These are phyloP conservation scores for Porites rus DNA, from an alignment of 92 coral and sea anemone genomes.

Conservation along the genomic window DNA sequence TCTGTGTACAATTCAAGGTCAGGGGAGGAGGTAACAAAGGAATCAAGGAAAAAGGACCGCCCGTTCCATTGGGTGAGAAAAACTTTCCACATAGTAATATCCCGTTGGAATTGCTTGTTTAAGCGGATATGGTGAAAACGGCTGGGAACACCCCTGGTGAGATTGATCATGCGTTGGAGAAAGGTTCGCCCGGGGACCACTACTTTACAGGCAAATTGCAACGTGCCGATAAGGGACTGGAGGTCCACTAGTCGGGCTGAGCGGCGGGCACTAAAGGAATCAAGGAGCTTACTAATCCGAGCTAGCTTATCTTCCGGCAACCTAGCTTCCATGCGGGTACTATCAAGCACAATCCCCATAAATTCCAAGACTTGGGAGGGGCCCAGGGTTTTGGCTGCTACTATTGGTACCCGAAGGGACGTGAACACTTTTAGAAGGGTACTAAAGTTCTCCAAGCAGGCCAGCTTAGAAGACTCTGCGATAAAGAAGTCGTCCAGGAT, in stretches of 20 bases:
- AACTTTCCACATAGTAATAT: too few relatives aligned
- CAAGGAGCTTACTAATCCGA: neutral
- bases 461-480: neutral
- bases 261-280: neutral
- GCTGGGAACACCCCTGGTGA: too few relatives aligned
- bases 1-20: too few relatives aligned
- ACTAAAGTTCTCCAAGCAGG: constrained; percentile 50
- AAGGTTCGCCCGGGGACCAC: too few relatives aligned
- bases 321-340: too few relatives aligned
- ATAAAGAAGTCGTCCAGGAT: constrained; percentile 30
- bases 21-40: too few relatives aligned
- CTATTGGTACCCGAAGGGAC: constrained; percentile 9
- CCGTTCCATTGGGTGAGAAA: too few relatives aligned
- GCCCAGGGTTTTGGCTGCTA: constrained; percentile 6
- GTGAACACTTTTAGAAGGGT: constrained; percentile 48
- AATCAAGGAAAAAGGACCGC: too few relatives aligned
- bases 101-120: too few relatives aligned
- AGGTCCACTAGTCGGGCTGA: constrained; percentile 1
- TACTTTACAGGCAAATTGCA: neutral
- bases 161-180: too few relatives aligned
- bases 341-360: neutral
- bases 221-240: constrained; percentile 1
- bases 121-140: too few relatives aligned
- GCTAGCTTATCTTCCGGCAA: too few relatives aligned
- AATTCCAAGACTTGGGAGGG: constrained; percentile 1